phyloP scores from a whole-genome alignment of 2,113 vertebrate genomes.

The Struthio camelus region DNA sequence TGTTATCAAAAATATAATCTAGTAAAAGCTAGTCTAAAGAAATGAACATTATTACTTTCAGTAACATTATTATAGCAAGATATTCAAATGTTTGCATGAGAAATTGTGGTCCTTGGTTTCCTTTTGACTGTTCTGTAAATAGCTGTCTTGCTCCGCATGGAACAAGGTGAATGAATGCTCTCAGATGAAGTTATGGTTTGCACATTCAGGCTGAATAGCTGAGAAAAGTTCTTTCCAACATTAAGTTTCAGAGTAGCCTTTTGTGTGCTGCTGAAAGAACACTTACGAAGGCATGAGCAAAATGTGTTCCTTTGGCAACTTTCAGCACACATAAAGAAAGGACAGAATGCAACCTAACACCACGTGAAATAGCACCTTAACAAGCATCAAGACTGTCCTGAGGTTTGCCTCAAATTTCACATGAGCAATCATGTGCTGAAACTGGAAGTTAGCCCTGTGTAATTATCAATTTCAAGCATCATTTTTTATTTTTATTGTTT shows the following conservation, averaged over 20 bases:
- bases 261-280: not conserved
- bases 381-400: not conserved
- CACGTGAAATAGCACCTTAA: not conserved
- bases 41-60: not conserved
- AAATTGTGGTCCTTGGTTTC: not conserved
- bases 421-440: not conserved
- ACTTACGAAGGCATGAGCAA: not conserved
- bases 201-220: not conserved
- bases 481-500: not conserved
- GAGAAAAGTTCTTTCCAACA: not conserved
- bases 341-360: not conserved
- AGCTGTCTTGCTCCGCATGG: not conserved
- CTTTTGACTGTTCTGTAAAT: not conserved
- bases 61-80: not conserved
- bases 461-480: not conserved
- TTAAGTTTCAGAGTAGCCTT: not conserved
- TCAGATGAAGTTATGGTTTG: not conserved
- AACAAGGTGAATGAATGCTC: not conserved
- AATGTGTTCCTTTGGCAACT: not conserved
- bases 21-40: not conserved
- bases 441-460: not conserved
- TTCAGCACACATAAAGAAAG: not conserved
- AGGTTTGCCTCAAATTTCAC: not conserved
- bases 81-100: not conserved
- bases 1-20: not conserved